These are phyloP conservation scores for Eupithecia inturbata DNA, from an alignment of 2,888 invertebrate genomes.

Conservation along the genomic window DNA sequence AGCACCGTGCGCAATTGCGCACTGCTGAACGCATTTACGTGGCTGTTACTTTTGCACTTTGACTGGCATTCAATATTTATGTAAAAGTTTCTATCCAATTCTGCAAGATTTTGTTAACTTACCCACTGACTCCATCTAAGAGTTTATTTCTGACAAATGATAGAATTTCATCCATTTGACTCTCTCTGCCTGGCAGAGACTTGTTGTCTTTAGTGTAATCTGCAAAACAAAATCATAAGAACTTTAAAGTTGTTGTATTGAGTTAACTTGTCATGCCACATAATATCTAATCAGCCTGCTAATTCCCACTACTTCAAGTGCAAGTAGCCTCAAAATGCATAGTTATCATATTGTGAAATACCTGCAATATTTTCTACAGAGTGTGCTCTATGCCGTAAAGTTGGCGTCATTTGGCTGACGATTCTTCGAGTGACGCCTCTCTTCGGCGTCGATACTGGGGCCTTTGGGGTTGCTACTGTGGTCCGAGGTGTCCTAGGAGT, in stretches of 20 bases:
- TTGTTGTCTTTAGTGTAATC: conserved; percentile 68
- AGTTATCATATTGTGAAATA: no score
- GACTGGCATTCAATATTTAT: no score
- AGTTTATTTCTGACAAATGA: conserved; percentile 74
- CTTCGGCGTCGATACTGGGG: conserved; percentile 60
- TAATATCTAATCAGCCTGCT: no score
- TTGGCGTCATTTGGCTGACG: conserved; percentile 71
- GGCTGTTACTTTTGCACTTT: no score
- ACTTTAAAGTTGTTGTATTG: no score
- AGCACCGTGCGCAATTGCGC: no score
- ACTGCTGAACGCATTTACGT: no score
- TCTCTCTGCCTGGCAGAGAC: conserved; percentile 74
- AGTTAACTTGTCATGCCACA: no score
- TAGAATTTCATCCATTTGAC: conserved; percentile 75
- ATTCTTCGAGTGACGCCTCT: conserved; percentile 65
- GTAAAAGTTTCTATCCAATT: no score
- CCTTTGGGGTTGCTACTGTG: conserved; percentile 55
- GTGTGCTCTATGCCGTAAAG: conserved; percentile 66
- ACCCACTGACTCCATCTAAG: conserved; percentile 73
- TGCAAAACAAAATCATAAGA: no score
- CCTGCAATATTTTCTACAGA: conserved; percentile 72
- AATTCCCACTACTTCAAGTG: no score
- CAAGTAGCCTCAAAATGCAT: no score
- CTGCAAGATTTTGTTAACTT: conserved; percentile 40
- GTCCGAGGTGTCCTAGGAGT: conserved; percentile 54